Percentiles rank a stretch among this genome's conserved stretches.
Evolutionary conservation across 2,113 vertebrate species (phyloP).

Genomic region (Mus spicilegus): DNA sequence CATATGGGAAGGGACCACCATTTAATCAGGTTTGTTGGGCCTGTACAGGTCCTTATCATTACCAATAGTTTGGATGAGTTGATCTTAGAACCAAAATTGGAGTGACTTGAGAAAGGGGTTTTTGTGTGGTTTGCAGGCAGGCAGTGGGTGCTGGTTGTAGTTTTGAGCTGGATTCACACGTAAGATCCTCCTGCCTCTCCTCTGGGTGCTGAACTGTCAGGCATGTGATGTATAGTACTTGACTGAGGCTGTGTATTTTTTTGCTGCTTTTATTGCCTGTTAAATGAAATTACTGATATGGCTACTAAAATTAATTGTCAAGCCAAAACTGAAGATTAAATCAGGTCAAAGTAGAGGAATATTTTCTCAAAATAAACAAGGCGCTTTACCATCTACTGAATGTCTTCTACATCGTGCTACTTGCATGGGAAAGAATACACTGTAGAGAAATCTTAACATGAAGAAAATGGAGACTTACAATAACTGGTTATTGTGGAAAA

Average conservation of each 20-base stretch:
- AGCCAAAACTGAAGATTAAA: neutral
- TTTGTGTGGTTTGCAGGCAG: neutral
- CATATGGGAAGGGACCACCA: conserved; percentile 88
- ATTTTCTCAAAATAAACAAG: neutral
- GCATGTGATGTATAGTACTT: neutral
- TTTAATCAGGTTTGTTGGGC: conserved; percentile 92
- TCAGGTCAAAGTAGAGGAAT: neutral
- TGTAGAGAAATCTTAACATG: neutral
- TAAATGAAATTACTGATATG: neutral
- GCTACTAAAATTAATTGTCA: neutral
- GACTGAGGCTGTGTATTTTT: neutral
- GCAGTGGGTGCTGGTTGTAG: neutral
- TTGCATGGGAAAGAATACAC: neutral
- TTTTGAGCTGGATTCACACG: neutral
- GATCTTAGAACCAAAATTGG: neutral
- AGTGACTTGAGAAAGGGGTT: neutral
- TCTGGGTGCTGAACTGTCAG: neutral
- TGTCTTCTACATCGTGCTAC: neutral
- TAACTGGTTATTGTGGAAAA: conserved; percentile 19
- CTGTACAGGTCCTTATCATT: neutral
- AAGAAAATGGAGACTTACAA: neutral
- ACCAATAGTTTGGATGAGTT: neutral
- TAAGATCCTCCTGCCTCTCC: neutral
- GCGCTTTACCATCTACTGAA: neutral
- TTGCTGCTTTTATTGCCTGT: conserved; percentile 9